Base-by-base conservation (phyloP, 2,888 invertebrate species). In the Ophion ellenae region DNA sequence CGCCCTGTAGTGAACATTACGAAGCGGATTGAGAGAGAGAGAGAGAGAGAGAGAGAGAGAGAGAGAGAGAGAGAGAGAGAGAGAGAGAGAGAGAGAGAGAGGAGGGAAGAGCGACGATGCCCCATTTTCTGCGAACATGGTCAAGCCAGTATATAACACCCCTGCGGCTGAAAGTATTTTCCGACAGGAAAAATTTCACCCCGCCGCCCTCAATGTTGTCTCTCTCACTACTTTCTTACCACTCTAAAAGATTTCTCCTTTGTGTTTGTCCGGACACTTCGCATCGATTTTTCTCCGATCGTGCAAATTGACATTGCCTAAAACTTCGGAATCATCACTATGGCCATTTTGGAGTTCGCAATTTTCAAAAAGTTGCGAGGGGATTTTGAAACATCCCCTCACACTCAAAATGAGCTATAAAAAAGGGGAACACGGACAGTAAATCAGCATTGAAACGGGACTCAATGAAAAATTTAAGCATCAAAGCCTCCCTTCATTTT, bases 121-220 rank as follows among this genome's bases (percentile, higher is more conserved):
- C 75, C 82, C 84, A 88, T 89, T 89, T 87, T 88, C 87, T 85
- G 86, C 76, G 86, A 87, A 89, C 86, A 87, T 84, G 86, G 88
- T 85, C 89, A 89, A 84, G 81, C 86, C 75, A 78, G 87, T 87
- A 87, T 86, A 86, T 89, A 90, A 90, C 87, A 87, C 86, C 82
- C 74, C 71, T 77, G 84, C 66, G 85, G 85, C 88, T 90, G 88
- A 90, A 86, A 91, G 90, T 89, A 87, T 89, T 90, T 90, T 87
- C 87, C 71, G 64, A 61, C 59, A 66, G 64, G 47, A 61, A 69
- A 75, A 81, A 83, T 83, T 81, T 81, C 64, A 77, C 74, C 75
- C 40, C 63, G 9, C 74, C 74, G 40, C 36, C n/a, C 66, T 75
- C 17, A 20, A 70, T 9, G 59, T 70, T 59, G 24, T 67, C 76